Evolutionary conservation across 1,140 invertebrate genomes (phyloP), one percentile per base, ranked within the genome.

Genomic region (Pygmarrhopalites habei): DNA sequence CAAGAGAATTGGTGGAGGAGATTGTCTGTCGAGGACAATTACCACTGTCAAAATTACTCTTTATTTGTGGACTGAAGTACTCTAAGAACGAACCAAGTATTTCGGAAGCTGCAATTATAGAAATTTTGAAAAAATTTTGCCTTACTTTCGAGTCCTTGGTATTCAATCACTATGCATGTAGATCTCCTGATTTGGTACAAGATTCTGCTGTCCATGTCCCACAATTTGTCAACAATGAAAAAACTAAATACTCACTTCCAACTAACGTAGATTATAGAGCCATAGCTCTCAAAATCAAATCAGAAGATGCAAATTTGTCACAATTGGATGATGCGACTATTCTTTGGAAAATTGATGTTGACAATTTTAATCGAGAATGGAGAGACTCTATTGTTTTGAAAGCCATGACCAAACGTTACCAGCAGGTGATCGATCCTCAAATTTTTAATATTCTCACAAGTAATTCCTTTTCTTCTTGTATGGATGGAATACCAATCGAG

Each of bases 301-400:
- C 7, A 21, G 29, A 28, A 12, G 43, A 64, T 10, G 12, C 43
- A 14, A 52, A 64, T 15, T 43, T 64, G n/a, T 30, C 21, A 17
- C 39, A 61, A 17, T 56, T 60, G 15, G 30, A 57, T 35, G 67
- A 69, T 32, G 17, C 60, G 0, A 19, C 32, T 2, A 62, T 69
- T 17, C 39, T 51, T n/a, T 71, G 67, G 61, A 56, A 51, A 57
- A 41, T 71, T 17, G 47, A 71, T 52, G 15, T 51, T 7, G 23
- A 58, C n/a, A 52, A 60, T 1, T 69, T 69, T 61, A 44, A 69
- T 21, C 44, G 44, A 39, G 55, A 62, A 19, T 49, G 62, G 23
- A 62, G 60, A 23, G 66, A 71, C 51, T 23, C 61, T 25, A 30
- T 69, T n/a, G 44, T 71, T 17, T 41, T 69, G 0, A 30, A 51